Evolutionary conservation across 2,888 invertebrate species (phyloP).

Genomic region (Cryptus armator): DNA sequence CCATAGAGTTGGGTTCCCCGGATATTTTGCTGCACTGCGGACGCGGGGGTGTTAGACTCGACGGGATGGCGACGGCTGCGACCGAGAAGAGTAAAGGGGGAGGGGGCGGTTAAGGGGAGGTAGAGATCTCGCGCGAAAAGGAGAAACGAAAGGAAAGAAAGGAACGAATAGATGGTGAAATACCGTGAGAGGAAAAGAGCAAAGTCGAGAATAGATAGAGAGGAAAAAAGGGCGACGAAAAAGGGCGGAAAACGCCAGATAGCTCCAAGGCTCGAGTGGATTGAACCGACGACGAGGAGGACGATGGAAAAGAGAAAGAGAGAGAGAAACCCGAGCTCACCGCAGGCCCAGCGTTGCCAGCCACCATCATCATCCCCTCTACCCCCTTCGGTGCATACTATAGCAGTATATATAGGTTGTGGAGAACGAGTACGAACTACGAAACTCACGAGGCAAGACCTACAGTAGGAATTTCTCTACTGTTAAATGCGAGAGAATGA

Average conservation of each 20-base stretch:
- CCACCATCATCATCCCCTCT: conserved; percentile 44
- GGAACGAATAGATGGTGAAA: conserved; percentile 38
- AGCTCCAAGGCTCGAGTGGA: conserved; percentile 51
- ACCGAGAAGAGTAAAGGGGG: conserved; percentile 42
- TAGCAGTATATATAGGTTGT: conserved; percentile 9
- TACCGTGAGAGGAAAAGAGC: conserved; percentile 34
- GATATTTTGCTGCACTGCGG: conserved; percentile 69
- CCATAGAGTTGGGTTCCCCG: conserved; percentile 59
- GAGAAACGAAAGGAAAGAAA: conserved; percentile 27
- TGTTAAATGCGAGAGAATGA: conserved; percentile 27
- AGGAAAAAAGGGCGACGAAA: conserved; percentile 65
- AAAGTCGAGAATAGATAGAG: conserved; percentile 68
- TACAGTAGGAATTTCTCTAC: conserved; percentile 24
- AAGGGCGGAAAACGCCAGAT: conserved; percentile 63
- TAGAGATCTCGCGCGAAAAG: conserved; percentile 21
- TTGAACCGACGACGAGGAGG: conserved; percentile 42
- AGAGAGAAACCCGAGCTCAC: conserved; percentile 53
- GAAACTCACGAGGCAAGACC: conserved; percentile 17
- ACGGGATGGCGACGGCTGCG: conserved; percentile 35
- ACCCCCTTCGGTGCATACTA: conserved; percentile 20
- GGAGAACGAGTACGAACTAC: conserved; percentile 19
- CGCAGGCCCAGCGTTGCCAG: conserved; percentile 59
- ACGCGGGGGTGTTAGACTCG: conserved; percentile 59
- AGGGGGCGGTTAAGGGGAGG: conserved; percentile 28
- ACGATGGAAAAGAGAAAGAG: conserved; percentile 32